Conservation (phyloP, 2,797 vertebrate species). For the Channa striata region DNA sequence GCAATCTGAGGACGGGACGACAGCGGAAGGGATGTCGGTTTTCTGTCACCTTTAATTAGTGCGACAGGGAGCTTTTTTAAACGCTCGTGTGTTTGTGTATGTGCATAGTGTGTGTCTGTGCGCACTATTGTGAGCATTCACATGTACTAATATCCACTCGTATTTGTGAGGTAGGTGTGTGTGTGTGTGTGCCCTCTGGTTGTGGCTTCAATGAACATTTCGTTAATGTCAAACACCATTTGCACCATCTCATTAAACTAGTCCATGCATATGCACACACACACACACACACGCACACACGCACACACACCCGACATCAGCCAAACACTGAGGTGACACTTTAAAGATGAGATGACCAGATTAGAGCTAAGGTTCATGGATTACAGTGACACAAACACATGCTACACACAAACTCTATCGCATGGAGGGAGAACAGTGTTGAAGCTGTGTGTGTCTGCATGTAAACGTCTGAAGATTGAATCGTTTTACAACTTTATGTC, state of each 20-base stretch:
- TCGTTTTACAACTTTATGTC: too few species aligned
- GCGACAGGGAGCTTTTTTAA: constrained; percentile 58
- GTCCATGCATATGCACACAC: constrained; percentile 17
- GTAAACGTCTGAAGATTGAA: too few species aligned
- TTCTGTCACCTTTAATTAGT: constrained; percentile 60
- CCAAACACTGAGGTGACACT: constrained; percentile 35
- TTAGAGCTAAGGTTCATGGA: constrained; percentile 23
- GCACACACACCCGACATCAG: constrained; percentile 36
- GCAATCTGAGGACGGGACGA: constrained; percentile 9
- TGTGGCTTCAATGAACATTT: constrained; percentile 79
- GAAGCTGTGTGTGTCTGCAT: background rate
- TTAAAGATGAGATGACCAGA: constrained; percentile 30
- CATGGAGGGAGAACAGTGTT: background rate
- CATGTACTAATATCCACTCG: background rate
- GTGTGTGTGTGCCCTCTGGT: constrained; percentile 53
- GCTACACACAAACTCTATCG: background rate
- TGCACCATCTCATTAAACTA: constrained; percentile 59
- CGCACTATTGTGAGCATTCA: background rate
- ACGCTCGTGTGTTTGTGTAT: constrained; percentile 2
- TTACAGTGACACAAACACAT: constrained; percentile 21
- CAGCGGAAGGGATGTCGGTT: constrained; percentile 13
- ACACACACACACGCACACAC: constrained; percentile 14
- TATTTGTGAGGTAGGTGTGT: constrained; percentile 1
- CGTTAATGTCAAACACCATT: constrained; percentile 80
- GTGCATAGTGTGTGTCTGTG: background rate